Percentiles rank a stretch among this genome's conserved stretches.
Evolutionary conservation across 2,797 vertebrate genomes (phyloP).

Genomic region (Chiloscyllium punctatum): DNA sequence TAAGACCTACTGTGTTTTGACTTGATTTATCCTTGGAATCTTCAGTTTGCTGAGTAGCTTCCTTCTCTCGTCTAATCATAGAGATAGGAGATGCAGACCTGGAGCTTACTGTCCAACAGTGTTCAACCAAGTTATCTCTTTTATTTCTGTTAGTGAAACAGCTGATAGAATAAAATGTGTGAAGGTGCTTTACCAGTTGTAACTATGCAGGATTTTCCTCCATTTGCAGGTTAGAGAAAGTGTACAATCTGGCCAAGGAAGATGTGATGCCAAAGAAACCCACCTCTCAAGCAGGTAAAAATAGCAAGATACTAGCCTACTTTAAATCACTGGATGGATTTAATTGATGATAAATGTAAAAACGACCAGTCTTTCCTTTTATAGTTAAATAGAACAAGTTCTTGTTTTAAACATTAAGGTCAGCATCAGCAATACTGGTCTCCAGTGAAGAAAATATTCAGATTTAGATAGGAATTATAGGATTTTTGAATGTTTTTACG

Average conservation of each 20-base stretch:
- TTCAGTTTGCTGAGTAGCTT: background rate
- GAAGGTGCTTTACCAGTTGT: background rate
- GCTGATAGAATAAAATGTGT: background rate
- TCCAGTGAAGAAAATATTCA: too few relatives aligned
- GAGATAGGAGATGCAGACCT: background rate
- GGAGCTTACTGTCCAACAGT: background rate
- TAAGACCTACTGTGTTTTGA: background rate
- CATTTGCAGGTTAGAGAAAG: slow-evolving; percentile 83
- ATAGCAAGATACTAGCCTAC: background rate
- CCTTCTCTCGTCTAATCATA: background rate
- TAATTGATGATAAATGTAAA: background rate
- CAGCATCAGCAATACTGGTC: background rate
- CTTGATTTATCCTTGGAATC: background rate
- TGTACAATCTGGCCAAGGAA: slow-evolving; percentile 85
- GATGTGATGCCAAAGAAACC: slow-evolving; percentile 75
- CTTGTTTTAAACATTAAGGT: background rate
- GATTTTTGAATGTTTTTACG: background rate
- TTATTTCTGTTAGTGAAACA: too few relatives aligned
- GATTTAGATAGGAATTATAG: too few relatives aligned
- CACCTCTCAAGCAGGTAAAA: slow-evolving; percentile 66
- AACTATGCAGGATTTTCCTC: background rate
- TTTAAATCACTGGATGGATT: background rate
- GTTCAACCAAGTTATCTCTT: background rate
- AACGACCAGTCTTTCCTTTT: background rate
- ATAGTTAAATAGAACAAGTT: background rate